phyloP scores from a whole-genome alignment of 2,797 vertebrate species.

The Pygocentrus nattereri region DNA sequence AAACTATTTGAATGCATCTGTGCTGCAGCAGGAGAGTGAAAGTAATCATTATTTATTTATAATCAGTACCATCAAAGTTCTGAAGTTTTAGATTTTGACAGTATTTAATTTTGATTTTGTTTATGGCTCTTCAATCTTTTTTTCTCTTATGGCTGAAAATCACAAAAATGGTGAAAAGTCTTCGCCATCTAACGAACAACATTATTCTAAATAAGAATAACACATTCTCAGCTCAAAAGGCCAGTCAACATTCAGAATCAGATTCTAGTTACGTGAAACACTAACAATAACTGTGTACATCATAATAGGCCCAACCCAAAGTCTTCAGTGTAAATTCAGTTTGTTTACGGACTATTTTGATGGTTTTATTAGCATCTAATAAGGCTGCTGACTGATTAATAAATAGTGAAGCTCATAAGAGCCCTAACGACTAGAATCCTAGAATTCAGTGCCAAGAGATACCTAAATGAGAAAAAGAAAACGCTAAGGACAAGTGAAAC shows the following conservation, averaged over 20 bases:
- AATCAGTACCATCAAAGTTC: too few species aligned
- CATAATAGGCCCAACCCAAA: neutral
- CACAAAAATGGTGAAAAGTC: neutral
- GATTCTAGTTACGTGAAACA: neutral
- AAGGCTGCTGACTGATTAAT: neutral
- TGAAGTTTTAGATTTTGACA: too few species aligned
- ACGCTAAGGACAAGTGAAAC: conserved; percentile 46
- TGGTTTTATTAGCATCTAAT: neutral
- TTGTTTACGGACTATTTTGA: neutral
- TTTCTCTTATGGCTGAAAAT: too few species aligned
- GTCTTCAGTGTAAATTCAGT: too few species aligned
- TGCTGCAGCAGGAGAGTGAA: too few species aligned
- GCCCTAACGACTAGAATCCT: conserved; percentile 24
- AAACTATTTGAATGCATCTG: too few species aligned
- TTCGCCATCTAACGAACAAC: neutral
- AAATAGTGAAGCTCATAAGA: neutral
- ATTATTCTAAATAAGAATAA: neutral
- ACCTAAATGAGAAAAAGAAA: conserved; percentile 31
- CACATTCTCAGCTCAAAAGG: neutral
- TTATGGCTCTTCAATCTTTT: neutral
- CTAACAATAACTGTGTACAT: neutral
- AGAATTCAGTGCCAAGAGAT: conserved; percentile 17
- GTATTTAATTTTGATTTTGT: neutral
- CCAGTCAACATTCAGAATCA: neutral
- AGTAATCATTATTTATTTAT: too few species aligned